phyloP scores from a whole-genome alignment of 1,140 invertebrate genomes.

The Heliconius melpomene region DNA sequence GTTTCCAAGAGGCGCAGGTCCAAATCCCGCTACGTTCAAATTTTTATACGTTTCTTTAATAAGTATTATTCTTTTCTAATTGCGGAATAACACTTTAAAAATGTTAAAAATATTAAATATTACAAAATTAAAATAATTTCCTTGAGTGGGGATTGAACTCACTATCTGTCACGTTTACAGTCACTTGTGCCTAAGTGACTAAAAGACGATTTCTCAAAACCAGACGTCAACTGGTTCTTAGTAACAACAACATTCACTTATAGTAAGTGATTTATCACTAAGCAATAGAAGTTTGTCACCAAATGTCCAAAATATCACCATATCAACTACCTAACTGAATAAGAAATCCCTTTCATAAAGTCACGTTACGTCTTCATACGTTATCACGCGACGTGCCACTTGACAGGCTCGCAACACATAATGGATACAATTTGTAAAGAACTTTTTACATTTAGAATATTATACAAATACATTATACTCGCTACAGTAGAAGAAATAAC shows the following conservation, averaged over 20 bases:
- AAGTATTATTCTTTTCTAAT: too few species aligned
- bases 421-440: conserved; percentile 8
- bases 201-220: too few species aligned
- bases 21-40: too few species aligned
- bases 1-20: too few species aligned
- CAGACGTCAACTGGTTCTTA: background rate
- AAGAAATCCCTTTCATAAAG: background rate
- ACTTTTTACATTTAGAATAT: conserved; percentile 13
- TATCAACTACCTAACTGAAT: background rate
- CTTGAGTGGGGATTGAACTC: too few species aligned
- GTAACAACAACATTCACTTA: background rate
- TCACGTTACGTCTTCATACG: conserved; percentile 5
- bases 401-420: conserved; percentile 1
- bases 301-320: background rate
- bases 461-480: conserved; percentile 1
- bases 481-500: background rate
- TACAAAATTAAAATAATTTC: too few species aligned
- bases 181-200: too few species aligned
- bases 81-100: too few species aligned
- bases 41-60: too few species aligned
- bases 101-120: too few species aligned
- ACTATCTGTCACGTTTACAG: too few species aligned
- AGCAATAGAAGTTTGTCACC: background rate
- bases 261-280: background rate
- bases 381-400: background rate